Evolutionary conservation across 2,888 invertebrate species (phyloP).

Genomic region (Agonopterix heracliana): DNA sequence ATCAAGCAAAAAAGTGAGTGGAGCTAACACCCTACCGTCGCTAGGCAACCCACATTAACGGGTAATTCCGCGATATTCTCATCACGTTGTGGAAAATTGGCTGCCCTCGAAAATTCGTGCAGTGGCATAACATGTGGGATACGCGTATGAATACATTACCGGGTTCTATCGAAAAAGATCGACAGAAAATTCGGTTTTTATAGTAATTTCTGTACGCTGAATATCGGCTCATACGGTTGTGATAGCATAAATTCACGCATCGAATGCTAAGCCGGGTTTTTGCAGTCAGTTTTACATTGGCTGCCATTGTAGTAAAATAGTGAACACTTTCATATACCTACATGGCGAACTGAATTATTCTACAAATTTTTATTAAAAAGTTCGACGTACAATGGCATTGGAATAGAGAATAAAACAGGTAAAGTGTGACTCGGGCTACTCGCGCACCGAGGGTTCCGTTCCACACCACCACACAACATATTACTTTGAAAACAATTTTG

Average conservation of each 20-base stretch:
- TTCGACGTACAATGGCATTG: background rate
- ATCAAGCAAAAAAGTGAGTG: constrained; percentile 21
- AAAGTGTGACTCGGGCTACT: too few species aligned
- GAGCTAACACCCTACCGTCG: constrained; percentile 15
- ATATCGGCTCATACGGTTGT: constrained; percentile 19
- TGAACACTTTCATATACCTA: background rate
- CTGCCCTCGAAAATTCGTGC: constrained; percentile 36
- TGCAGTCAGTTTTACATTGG: background rate
- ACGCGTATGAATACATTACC: constrained; percentile 46
- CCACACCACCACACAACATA: too few species aligned
- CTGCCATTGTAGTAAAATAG: background rate
- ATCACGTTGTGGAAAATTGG: constrained; percentile 50
- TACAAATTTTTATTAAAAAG: too few species aligned
- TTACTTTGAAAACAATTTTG: too few species aligned
- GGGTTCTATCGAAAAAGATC: constrained; percentile 33
- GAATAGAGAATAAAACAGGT: too few species aligned
- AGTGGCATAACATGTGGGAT: constrained; percentile 36
- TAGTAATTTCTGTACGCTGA: constrained; percentile 26
- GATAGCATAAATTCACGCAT: constrained; percentile 11
- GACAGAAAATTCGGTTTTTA: constrained; percentile 35
- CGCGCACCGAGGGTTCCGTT: too few species aligned
- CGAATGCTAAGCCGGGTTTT: background rate
- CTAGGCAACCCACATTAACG: constrained; percentile 34
- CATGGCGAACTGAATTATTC: background rate
- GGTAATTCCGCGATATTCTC: constrained; percentile 40